Evolutionary conservation across 2,888 invertebrate species (phyloP).

Genomic region (Vesta saturnalis): DNA sequence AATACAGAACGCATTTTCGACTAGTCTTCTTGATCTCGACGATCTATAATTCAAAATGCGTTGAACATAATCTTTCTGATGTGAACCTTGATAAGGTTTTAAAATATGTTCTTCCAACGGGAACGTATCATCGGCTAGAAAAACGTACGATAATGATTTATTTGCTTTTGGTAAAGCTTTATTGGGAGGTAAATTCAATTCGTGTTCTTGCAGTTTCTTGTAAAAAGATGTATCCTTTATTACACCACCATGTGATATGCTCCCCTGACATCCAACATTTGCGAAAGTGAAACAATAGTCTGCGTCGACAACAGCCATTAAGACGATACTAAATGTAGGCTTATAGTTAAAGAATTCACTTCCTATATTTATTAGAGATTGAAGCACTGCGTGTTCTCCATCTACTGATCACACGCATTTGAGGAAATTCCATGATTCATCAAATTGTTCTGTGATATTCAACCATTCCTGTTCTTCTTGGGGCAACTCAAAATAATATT

Average conservation of each 20-base stretch:
- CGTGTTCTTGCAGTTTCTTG: no score
- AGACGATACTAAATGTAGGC: slow-evolving; percentile 48
- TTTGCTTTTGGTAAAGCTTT: no score
- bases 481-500: no score
- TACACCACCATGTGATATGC: slow-evolving; percentile 50
- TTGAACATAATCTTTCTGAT: not conserved
- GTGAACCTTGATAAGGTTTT: not conserved
- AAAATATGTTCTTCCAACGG: not conserved
- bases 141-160: no score
- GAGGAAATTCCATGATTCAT: slow-evolving; percentile 51
- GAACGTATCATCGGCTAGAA: no score
- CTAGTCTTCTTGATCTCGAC: not conserved
- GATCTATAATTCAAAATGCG: not conserved
- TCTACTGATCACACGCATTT: slow-evolving; percentile 49
- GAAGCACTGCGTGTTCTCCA: slow-evolving; percentile 48
- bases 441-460: not conserved
- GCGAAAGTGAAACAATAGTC: slow-evolving; percentile 52
- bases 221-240: no score
- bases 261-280: slow-evolving; percentile 48
- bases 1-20: not conserved
- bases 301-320: slow-evolving; percentile 53
- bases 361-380: slow-evolving; percentile 45
- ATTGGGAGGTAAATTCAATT: no score
- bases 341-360: slow-evolving; percentile 49
- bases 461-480: no score